Evolutionary conservation across 2,888 invertebrate genomes (phyloP).

Genomic region (Stratiomys singularior): DNA sequence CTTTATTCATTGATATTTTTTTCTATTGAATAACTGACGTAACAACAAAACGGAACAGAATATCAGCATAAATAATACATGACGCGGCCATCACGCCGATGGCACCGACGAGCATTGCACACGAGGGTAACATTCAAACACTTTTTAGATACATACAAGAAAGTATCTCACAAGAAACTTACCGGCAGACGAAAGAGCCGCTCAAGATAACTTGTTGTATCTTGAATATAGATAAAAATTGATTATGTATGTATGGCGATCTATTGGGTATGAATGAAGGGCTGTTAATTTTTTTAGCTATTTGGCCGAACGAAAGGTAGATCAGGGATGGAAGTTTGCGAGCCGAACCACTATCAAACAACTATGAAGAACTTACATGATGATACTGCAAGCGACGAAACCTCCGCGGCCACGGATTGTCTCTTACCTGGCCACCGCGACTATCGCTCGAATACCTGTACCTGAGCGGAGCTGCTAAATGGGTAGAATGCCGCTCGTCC

Average conservation of each 20-base stretch:
- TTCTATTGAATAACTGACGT: not conserved
- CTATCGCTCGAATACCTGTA: constrained; percentile 19
- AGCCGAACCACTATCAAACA: not conserved
- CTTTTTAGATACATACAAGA: not conserved
- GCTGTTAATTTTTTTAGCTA: too few relatives aligned
- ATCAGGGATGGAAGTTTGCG: not conserved
- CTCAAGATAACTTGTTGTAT: not conserved
- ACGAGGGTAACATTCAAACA: constrained; percentile 13
- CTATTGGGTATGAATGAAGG: too few relatives aligned
- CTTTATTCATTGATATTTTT: too few relatives aligned
- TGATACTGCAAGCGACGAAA: constrained; percentile 31
- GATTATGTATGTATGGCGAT: not conserved
- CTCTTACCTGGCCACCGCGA: constrained; percentile 37
- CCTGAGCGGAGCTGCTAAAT: constrained; percentile 29
- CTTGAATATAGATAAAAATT: not conserved
- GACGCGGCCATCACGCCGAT: not conserved
- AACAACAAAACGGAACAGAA: constrained; percentile 4
- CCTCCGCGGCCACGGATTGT: constrained; percentile 4
- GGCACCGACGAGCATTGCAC: not conserved
- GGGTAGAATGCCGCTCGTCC: constrained; percentile 32
- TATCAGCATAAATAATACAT: not conserved
- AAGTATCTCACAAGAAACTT: constrained; percentile 16
- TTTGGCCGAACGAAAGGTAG: too few relatives aligned
- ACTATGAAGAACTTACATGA: not conserved
- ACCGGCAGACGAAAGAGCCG: constrained; percentile 3